These are phyloP conservation scores for fruit fly (Drosophila melanogaster) DNA, from an alignment of 1,140 invertebrate genomes.

Conservation along the genomic window DNA sequence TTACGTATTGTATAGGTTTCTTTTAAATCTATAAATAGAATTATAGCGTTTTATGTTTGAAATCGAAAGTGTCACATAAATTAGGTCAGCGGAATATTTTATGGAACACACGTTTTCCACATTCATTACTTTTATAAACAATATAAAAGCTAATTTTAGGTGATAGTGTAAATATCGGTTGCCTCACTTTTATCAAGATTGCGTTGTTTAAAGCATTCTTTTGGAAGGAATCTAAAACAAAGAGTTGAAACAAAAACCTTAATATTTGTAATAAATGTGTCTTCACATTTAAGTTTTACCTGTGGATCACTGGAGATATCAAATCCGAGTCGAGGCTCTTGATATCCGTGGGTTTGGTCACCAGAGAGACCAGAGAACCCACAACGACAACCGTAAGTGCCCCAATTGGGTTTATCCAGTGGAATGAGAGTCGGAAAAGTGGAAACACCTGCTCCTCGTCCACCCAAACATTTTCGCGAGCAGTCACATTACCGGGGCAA, in stretches of 20 bases:
- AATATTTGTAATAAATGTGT: no score
- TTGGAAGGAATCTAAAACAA: constrained; percentile 41
- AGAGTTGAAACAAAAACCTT: no score
- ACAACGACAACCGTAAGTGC: constrained; percentile 87
- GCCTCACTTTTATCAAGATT: no score
- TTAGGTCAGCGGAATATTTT: no score
- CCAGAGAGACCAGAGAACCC: constrained; percentile 88
- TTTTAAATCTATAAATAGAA: no score
- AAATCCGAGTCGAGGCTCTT: constrained; percentile 86
- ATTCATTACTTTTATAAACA: no score
- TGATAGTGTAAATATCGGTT: no score
- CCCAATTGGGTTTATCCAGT: constrained; percentile 91
- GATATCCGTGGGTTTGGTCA: constrained; percentile 87
- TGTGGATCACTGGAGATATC: constrained; percentile 87
- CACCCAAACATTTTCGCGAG: constrained; percentile 60
- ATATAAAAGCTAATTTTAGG: no score
- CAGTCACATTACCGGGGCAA: constrained; percentile 70
- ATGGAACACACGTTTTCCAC: no score
- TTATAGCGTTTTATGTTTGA: no score
- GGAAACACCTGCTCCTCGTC: constrained; percentile 87
- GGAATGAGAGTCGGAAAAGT: constrained; percentile 89
- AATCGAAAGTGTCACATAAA: no score
- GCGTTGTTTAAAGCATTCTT: constrained; percentile 28
- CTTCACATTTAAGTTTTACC: constrained; percentile 62
- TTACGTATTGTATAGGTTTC: no score